A percentile compares a stretch with the other conserved stretches of the same genome.
Conservation (phyloP, 2,888 invertebrate species). For the Cantharis rustica region DNA sequence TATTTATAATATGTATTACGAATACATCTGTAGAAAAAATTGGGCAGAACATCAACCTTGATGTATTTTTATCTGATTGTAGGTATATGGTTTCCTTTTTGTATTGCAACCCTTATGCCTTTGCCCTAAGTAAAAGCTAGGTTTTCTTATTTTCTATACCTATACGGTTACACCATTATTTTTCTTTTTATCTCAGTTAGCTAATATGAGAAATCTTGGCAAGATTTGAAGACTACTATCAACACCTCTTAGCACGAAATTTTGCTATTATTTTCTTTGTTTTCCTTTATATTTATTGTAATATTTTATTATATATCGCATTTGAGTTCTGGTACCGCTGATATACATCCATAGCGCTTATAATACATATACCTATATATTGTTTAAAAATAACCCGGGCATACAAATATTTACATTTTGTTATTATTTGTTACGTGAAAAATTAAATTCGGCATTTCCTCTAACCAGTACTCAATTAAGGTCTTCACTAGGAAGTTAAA, state of each 20-base stretch:
- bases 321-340: background rate
- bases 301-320: background rate
- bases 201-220: background rate
- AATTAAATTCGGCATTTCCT: background rate
- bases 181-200: background rate
- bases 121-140: background rate
- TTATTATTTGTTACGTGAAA: background rate
- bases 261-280: background rate
- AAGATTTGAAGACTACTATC: background rate
- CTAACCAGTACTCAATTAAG: background rate
- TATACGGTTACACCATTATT: background rate
- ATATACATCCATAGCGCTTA: background rate
- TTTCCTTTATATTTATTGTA: background rate
- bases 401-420: background rate
- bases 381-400: background rate
- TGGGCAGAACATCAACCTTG: background rate
- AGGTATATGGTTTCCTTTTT: background rate
- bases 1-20: background rate
- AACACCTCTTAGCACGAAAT: background rate
- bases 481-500: background rate
- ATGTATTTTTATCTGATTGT: background rate
- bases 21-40: background rate
- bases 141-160: background rate
- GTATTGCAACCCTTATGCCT: background rate
- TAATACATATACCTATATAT: no score